Percentiles rank a stretch among this genome's conserved stretches.
Conservation (phyloP, 2,113 vertebrate species). For the Misgurnus mizolepis region DNA sequence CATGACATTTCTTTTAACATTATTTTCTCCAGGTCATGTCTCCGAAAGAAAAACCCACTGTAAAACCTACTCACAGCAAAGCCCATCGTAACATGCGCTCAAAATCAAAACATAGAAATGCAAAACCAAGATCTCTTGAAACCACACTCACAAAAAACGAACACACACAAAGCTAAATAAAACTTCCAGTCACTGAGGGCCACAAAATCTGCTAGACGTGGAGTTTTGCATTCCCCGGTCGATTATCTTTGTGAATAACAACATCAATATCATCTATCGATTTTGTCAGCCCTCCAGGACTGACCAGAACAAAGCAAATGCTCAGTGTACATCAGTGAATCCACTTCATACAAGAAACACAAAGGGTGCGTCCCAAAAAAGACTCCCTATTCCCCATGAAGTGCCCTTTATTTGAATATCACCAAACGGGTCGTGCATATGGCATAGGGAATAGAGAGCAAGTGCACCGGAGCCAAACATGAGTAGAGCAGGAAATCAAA, state of each 20-base stretch:
- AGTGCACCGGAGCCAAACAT: conserved; percentile 49
- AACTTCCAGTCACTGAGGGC: conserved; percentile 58
- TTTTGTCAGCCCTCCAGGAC: conserved; percentile 54
- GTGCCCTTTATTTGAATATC: conserved; percentile 33
- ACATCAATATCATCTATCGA: neutral
- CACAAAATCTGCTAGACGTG: conserved; percentile 55
- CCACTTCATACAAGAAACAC: conserved; percentile 20
- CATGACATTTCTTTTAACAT: conserved; percentile 5
- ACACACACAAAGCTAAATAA: conserved; percentile 49
- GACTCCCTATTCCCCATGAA: conserved; percentile 58
- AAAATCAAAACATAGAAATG: conserved; percentile 52
- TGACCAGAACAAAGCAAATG: conserved; percentile 51
- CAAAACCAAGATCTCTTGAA: conserved; percentile 38
- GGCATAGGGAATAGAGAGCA: conserved; percentile 52
- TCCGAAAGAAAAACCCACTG: conserved; percentile 50
- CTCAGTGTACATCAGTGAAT: conserved; percentile 35
- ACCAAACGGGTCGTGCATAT: conserved; percentile 19
- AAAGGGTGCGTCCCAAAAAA: conserved; percentile 42
- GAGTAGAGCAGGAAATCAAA: conserved; percentile 44
- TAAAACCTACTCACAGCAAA: conserved; percentile 51
- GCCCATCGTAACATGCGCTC: conserved; percentile 64
- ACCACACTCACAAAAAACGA: conserved; percentile 52
- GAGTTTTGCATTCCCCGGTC: conserved; percentile 16
- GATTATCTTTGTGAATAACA: conserved; percentile 1
- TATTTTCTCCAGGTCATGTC: neutral